Evolutionary conservation across 2,797 vertebrate species (phyloP).

Genomic region (Acomys russatus): DNA sequence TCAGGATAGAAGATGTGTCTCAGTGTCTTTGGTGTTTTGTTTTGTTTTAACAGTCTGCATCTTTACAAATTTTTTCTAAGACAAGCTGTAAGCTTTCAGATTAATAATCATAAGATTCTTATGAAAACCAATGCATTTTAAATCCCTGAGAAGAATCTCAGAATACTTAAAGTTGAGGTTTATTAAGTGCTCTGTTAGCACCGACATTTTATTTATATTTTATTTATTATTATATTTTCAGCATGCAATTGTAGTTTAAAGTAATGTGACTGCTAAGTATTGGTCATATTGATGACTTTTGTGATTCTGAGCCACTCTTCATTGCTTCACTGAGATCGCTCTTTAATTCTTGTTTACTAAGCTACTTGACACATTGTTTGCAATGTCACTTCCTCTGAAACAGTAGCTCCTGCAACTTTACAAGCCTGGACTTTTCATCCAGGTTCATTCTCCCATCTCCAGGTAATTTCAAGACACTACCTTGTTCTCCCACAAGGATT

Average conservation of each 20-base stretch:
- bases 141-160: conserved; percentile 28
- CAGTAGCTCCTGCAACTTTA: neutral
- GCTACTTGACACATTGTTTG: neutral
- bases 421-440: neutral
- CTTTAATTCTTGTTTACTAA: neutral
- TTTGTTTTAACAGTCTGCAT: conserved; percentile 6
- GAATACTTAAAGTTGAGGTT: conserved; percentile 37
- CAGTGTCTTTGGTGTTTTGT: neutral
- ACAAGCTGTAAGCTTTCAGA: conserved; percentile 40
- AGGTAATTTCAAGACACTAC: too few species aligned
- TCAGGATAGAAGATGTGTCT: neutral
- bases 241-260: neutral
- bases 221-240: conserved; percentile 6
- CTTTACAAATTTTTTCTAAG: conserved; percentile 36
- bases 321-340: neutral
- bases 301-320: neutral
- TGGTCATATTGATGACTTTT: neutral
- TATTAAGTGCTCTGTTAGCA: conserved; percentile 22
- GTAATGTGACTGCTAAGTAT: neutral
- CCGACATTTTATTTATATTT: neutral
- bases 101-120: neutral
- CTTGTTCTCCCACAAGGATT: neutral
- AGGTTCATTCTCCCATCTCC: fast-evolving
- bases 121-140: conserved; percentile 66
- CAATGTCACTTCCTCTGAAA: neutral